A percentile compares a stretch with the other conserved stretches of the same genome.
Evolutionary conservation across 2,888 invertebrate genomes (phyloP).

Genomic region (Antitype chi): DNA sequence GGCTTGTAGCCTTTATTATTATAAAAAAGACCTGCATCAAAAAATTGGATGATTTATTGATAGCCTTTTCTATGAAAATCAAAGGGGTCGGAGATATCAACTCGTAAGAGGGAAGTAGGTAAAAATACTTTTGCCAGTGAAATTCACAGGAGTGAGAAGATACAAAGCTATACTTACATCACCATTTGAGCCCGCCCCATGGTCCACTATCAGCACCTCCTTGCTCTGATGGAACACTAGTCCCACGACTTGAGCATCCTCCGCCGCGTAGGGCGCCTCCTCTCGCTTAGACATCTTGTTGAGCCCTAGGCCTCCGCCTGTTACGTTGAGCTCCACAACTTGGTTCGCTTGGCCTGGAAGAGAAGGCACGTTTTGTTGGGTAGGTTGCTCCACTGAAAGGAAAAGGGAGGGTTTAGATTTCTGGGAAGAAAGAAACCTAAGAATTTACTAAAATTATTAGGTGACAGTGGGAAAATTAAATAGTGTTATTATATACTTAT

Average conservation of each 20-base stretch:
- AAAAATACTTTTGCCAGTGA: neutral
- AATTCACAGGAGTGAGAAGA: neutral
- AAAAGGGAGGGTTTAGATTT: slow-evolving; percentile 47
- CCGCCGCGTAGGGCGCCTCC: slow-evolving; percentile 95
- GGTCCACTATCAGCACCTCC: slow-evolving; percentile 95
- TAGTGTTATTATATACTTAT: neutral
- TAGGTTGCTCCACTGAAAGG: slow-evolving; percentile 58
- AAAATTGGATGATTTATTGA: neutral
- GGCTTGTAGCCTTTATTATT: neutral
- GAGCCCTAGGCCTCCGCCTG: slow-evolving; percentile 95
- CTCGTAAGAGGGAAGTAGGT: neutral
- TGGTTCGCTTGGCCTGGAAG: slow-evolving; percentile 91
- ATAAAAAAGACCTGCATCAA: too few relatives aligned
- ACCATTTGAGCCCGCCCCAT: slow-evolving; percentile 91
- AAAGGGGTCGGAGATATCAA: neutral
- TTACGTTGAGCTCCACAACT: slow-evolving; percentile 92
- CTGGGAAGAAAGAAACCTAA: slow-evolving; percentile 23
- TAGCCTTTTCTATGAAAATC: neutral
- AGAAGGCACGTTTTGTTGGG: slow-evolving; percentile 54
- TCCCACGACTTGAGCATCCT: slow-evolving; percentile 96
- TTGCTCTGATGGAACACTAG: slow-evolving; percentile 97
- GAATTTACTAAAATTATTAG: neutral
- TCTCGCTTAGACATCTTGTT: slow-evolving; percentile 96
- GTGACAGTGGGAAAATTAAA: neutral
- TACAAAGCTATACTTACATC: slow-evolving; percentile 73